Evolutionary conservation across 2,113 vertebrate genomes (phyloP), one percentile per base, ranked within the genome.

Genomic region (Piaya cayana): DNA sequence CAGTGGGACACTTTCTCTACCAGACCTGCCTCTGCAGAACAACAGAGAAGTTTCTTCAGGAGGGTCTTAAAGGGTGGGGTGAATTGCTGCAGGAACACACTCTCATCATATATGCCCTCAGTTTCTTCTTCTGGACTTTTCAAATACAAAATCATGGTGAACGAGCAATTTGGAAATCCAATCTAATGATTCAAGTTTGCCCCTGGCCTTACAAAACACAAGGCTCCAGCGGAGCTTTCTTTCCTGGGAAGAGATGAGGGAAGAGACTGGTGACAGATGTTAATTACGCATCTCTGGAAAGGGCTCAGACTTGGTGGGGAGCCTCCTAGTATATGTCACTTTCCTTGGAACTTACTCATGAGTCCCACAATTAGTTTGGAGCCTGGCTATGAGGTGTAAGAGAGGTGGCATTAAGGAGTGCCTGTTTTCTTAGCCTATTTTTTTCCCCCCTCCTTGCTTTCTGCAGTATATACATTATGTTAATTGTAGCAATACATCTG

Each of bases 401-500:
- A 74, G 85, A 83, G 86, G 91, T 78, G 60, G 83, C 80, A 75
- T 86, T 68, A 83, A 78, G 72, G 88, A 83, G 92, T 60, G 86
- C 43, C 39, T 92, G 60, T 81, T 94, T 93, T 90, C 80, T 71
- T 17, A 75, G 75, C 17, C 30, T 63, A 63, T 42, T 70, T 88
- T 65, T 86, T 96, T 88, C 63, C 43, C 65, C 65, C 39, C 39
- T 88, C 60, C 58, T 68, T 39, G 60, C 74, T 93, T 91, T 94
- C 91, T 91, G 62, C 88, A 82, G 88, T 58, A 58, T 92, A 13
- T 81, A 80, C 60, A 90, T 96, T 67, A 94, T 91, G 88, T 67
- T 96, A 95, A 97, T 97, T 95, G 94, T 78, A 92, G 94, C 86
- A 81, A 94, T 96, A 93, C 86, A 86, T 97, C 96, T 96, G 92